Evolutionary conservation across 2,113 vertebrate species (phyloP), one percentile per base, ranked within the genome.

Genomic region (Chrysochloris asiatica): DNA sequence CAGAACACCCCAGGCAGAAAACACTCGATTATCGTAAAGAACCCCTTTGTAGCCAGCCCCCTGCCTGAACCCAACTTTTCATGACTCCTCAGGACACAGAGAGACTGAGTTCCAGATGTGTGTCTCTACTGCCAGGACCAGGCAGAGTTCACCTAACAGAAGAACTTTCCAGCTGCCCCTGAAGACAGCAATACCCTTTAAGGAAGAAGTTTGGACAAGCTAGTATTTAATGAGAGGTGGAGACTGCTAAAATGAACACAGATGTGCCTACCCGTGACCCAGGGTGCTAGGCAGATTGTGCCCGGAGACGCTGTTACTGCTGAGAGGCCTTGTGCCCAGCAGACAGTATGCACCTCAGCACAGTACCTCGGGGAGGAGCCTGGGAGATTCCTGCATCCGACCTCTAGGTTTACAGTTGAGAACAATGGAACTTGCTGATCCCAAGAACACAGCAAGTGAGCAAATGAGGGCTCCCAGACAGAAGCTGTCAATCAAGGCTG

Each of bases 131-230:
- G 72, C 59, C 41, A 30, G 8, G 69, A 79, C 45, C 67, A 28
- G 80, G 90, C 71, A 54, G 85, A 93, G 80, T 26, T 78, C 21
- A 38, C 52, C 91, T 78, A 59, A 83, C 75, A 78, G 82, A 30
- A 75, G 86, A 84, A 52, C 17, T 52, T 78, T 83, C 79, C 78
- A 61, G 61, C 45, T 82, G 71, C 45, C 83, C 72, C 88, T 14
- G 2, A 47, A 38, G 82, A 17, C 85, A 63, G 38, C 43, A 2
- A 16, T 16, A 52, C 50, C 50, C 19, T 5, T 86, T 69, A 48
- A 61, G 85, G 72, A n/a, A 73, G 26, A n/a, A 22, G 43, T n/a
- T 0, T 43, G 41, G 41, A 11, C 28, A 16, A 6, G 7, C 10
- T 13, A 19, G 63, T 17, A 26, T 50, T 91, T 65, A 17, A 24